Percentiles rank a stretch among this genome's conserved stretches.
These are phyloP conservation scores for Lepisosteus oculatus DNA, from an alignment of 2,113 vertebrate species.

Conservation along the genomic window DNA sequence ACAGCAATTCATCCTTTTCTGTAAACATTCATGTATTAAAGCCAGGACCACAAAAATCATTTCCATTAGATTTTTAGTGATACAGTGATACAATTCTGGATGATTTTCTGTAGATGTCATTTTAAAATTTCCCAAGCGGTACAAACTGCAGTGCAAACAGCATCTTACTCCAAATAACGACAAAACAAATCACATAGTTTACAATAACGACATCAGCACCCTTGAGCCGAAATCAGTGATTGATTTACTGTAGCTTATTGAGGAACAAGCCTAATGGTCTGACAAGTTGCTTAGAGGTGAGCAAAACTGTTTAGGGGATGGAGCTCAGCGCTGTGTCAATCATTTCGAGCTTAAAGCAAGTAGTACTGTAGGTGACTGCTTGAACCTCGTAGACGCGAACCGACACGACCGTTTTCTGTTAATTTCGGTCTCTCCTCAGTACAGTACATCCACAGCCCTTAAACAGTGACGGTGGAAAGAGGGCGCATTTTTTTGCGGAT, in stretches of 20 bases:
- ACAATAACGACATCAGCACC: neutral
- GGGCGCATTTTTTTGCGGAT: slow-evolving; percentile 21
- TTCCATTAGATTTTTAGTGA: too few species aligned
- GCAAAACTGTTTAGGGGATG: slow-evolving; percentile 7
- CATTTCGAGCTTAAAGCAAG: slow-evolving; percentile 19
- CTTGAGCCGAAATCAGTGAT: neutral
- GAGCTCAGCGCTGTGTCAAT: slow-evolving; percentile 23
- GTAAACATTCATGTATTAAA: too few species aligned
- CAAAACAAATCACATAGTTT: neutral
- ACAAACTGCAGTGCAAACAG: neutral
- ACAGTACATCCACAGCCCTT: slow-evolving; percentile 11
- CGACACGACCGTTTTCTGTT: slow-evolving; percentile 7
- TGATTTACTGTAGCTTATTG: neutral
- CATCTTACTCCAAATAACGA: neutral
- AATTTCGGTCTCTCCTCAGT: slow-evolving; percentile 17
- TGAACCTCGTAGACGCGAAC: slow-evolving; percentile 4
- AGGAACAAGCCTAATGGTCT: slow-evolving; percentile 5
- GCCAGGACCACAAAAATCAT: too few species aligned
- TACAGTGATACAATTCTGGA: too few species aligned
- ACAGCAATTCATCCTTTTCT: too few species aligned
- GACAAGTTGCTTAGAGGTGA: slow-evolving; percentile 15
- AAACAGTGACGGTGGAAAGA: slow-evolving; percentile 24
- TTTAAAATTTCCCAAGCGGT: too few species aligned
- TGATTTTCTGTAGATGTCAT: too few species aligned
- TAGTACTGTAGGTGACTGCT: slow-evolving; percentile 3